Evolutionary conservation across 2,888 invertebrate species (phyloP), one percentile per base, ranked within the genome.

Genomic region (Leucoma salicis): DNA sequence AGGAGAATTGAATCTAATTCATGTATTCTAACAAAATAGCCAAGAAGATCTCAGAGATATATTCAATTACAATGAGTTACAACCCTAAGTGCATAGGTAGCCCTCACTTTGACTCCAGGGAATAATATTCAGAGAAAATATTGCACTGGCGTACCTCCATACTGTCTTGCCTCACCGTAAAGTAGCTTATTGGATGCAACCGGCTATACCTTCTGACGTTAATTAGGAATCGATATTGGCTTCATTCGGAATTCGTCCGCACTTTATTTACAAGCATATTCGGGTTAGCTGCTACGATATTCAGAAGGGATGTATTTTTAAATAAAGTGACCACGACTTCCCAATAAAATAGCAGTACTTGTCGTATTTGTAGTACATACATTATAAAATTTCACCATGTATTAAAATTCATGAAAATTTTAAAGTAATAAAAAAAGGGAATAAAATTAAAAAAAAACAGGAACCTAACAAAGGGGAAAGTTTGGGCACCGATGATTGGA

Each of bases 91-190:
- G 29, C 37, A 34, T 31, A 18, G 27, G 34, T 34, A 29, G 25
- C 18, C 27, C 21, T 11, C 14, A 29, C 14, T 12, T 14, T 10
- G 33, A 2, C 38, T 27, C 34, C 11, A 8, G 35, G 31, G 43
- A 35, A 18, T 42, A 35, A 39, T 43, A 34, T 35, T 14, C 10
- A 38, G 38, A 43, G 43, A 43, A 43, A 38, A 43, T 39, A 43
- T 43, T 39, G 16, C 15, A 31, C 34, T 38, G 31, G 42, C 21
- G 29, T 31, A 38, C 43, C 39, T 43, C 38, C 31, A 43, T 35
- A 43, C 38, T 43, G 35, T 38, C 35, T 35, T 38, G 38, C 34
- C 35, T 43, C 13, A 25, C 16, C 34, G 28, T 42, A 38, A 42
- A 38, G 21, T 38, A 13, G 24, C 25, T 29, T 16, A 11, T 16